A percentile compares a stretch with the other conserved stretches of the same genome.
Conservation (phyloP, 2,797 vertebrate species). For the Danio jaintianensis region DNA sequence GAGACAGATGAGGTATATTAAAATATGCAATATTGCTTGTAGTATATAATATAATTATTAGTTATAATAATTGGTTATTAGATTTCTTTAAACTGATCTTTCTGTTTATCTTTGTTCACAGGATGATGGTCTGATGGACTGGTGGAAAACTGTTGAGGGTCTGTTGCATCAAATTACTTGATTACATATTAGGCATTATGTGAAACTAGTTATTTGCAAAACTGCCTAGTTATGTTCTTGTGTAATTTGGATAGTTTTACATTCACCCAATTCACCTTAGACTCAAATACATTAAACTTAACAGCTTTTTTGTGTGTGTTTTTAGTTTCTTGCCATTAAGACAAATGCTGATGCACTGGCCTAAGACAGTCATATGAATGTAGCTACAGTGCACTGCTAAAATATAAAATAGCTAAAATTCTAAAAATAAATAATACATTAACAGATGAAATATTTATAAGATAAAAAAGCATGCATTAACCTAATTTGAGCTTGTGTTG, state of each 20-base stretch:
- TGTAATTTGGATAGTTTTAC: background rate
- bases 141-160: constrained; percentile 64
- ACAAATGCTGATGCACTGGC: background rate
- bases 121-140: constrained; percentile 58
- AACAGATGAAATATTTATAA: too few relatives aligned
- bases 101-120: constrained; percentile 22
- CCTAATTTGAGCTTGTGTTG: too few relatives aligned
- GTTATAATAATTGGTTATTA: background rate
- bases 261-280: background rate
- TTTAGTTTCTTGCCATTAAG: background rate
- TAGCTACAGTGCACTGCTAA: background rate
- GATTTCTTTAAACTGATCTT: background rate
- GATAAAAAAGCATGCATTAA: too few relatives aligned
- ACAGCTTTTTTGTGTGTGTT: background rate
- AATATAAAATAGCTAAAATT: too few relatives aligned
- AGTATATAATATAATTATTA: too few relatives aligned
- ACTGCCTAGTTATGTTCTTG: background rate
- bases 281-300: background rate
- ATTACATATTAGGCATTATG: background rate
- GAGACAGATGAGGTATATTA: constrained; percentile 56
- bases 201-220: background rate
- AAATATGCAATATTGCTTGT: background rate
- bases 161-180: constrained; percentile 48
- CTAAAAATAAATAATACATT: too few relatives aligned
- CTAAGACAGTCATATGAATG: background rate